Base-by-base conservation (phyloP, 2,888 invertebrate species). In the Tachina fera region DNA sequence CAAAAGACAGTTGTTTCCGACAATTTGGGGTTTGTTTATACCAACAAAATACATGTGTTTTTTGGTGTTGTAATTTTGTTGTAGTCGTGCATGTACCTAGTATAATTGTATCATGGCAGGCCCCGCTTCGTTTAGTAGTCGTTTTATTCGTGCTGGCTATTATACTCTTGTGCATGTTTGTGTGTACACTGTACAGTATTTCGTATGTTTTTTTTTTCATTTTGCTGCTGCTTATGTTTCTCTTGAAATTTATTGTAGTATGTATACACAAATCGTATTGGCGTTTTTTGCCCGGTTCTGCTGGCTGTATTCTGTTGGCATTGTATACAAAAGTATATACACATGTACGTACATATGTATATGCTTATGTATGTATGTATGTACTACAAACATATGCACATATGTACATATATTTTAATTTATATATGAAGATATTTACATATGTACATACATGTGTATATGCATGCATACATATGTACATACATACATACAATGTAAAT, bases 111-210 rank as follows among this genome's bases (percentile, higher is more conserved):
- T n/a, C n/a, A n/a, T n/a, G 87, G 74, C 85, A 88, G 91, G 91
- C 91, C 91, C 91, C 91, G 91, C 87, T 91, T 89, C 91, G 87
- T 74, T 75, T 72, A 63, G n/a, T 53, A 83, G 67, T 83, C 83
- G 77, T 83, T 78, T 83, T 60, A 43, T 77, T 72, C 83, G 72
- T 83, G 45, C 60, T 78, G 77, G 51, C 39, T 78, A 83, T 22
- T 2, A 2, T 65, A 71, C 60, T 31, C 31, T 31, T 31, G 31
- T 31, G 31, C 31, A 31, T 6, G 31, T 31, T 31, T 31, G 31
- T 31, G 31, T 31, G n/a, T 72, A 49, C 41, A 31, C 70, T 74
- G 61, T 65, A 31, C 70, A 70, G 61, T 65, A 80, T 58, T 67
- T 51, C 56, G 19, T 83, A 45, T 67, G 58, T 61, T 14, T 63